Conservation (phyloP, 2,888 invertebrate genomes). For the Malthinus seriepunctatus region DNA sequence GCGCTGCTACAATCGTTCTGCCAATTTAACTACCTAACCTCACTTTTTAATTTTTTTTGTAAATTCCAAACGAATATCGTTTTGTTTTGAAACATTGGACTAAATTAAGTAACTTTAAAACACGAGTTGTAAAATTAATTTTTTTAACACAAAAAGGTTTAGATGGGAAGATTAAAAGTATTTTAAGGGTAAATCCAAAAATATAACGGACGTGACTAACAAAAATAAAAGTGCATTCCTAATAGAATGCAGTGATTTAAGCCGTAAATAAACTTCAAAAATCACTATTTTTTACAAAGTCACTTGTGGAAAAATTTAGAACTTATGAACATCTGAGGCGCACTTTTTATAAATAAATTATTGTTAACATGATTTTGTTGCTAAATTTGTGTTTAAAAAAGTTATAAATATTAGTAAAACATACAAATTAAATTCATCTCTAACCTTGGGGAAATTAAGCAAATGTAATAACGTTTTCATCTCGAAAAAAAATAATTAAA, state of each 20-base stretch:
- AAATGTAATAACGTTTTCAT: neutral
- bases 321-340: too few relatives aligned
- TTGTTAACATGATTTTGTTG: too few relatives aligned
- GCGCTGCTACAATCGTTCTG: too few relatives aligned
- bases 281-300: neutral
- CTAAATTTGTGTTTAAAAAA: neutral
- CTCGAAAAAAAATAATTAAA: neutral
- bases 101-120: too few relatives aligned
- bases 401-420: neutral
- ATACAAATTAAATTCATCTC: constrained; percentile 1
- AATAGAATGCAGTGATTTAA: constrained; percentile 9
- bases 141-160: too few relatives aligned
- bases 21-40: too few relatives aligned
- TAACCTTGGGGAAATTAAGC: neutral
- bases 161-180: neutral
- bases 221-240: constrained; percentile 18
- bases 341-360: too few relatives aligned
- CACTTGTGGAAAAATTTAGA: too few relatives aligned
- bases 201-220: constrained; percentile 34
- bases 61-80: too few relatives aligned
- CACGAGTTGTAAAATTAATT: too few relatives aligned
- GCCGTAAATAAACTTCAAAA: constrained; percentile 13
- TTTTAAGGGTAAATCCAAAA: constrained; percentile 35
- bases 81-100: too few relatives aligned
- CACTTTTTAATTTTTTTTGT: too few relatives aligned